These are phyloP conservation scores for Belonocnema kinseyi DNA, from an alignment of 1,140 invertebrate genomes.

Conservation along the genomic window DNA sequence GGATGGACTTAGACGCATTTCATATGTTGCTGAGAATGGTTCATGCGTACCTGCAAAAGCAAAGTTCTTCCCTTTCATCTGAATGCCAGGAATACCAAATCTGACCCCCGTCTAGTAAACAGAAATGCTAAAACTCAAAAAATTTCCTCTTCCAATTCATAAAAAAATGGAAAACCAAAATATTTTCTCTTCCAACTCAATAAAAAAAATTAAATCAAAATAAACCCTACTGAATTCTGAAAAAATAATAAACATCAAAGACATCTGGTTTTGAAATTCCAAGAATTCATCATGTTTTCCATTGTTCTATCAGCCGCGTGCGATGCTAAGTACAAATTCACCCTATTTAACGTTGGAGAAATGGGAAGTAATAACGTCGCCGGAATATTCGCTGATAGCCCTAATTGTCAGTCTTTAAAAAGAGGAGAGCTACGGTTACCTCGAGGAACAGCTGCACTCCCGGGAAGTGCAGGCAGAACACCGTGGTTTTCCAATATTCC, in stretches of 20 bases:
- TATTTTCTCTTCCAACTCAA: no score
- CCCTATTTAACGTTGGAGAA: constrained; percentile 35
- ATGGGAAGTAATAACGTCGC: constrained; percentile 35
- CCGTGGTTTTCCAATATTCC: constrained; percentile 71
- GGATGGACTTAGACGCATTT: constrained; percentile 27
- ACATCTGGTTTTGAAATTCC: no score
- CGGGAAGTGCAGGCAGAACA: constrained; percentile 35
- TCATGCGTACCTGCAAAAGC: not conserved
- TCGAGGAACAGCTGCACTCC: no score
- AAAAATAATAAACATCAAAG: no score
- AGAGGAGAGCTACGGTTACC: no score
- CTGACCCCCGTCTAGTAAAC: constrained; percentile 15
- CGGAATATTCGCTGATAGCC: constrained; percentile 10
- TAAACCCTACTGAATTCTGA: no score
- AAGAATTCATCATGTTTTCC: no score
- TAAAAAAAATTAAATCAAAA: no score
- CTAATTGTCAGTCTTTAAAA: not conserved
- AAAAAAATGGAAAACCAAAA: no score
- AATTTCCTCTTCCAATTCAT: no score
- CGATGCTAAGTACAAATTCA: constrained; percentile 39
- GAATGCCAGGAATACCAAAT: no score
- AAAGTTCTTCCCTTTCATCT: constrained; percentile 18
- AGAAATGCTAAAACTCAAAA: no score
- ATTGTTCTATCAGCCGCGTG: not conserved
- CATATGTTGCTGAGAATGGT: constrained; percentile 4